A percentile compares a stretch with the other conserved stretches of the same genome.
Evolutionary conservation across 2,113 vertebrate genomes (phyloP).

Genomic region (Mohoua ochrocephala): DNA sequence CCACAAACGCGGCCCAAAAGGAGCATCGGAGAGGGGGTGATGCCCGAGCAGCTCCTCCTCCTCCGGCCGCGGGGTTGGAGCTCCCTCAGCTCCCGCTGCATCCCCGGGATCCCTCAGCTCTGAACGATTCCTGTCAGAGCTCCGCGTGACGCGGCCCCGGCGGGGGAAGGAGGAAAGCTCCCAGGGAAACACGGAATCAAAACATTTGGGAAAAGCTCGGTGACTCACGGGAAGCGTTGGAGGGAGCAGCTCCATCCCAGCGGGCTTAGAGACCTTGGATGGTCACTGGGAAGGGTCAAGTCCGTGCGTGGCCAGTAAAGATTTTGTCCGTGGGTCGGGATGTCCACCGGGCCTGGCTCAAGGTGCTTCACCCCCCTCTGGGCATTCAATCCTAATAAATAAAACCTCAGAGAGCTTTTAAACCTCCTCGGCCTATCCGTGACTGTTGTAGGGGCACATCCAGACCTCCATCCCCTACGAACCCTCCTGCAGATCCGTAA

Average conservation of each 20-base stretch:
- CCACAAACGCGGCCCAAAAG: background rate
- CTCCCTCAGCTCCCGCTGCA: background rate
- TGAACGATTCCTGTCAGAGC: rapidly evolving
- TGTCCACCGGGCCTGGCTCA: background rate
- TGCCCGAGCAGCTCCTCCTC: background rate
- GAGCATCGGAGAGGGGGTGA: background rate
- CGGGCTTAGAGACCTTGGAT: rapidly evolving
- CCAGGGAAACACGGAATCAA: background rate
- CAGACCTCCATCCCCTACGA: background rate
- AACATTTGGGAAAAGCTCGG: background rate
- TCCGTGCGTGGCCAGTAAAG: rapidly evolving
- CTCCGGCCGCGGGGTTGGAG: background rate
- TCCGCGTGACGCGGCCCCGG: background rate
- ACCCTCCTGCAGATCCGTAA: background rate
- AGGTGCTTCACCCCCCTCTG: background rate
- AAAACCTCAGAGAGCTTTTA: background rate
- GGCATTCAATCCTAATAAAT: background rate
- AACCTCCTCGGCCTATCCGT: background rate
- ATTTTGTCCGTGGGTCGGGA: background rate
- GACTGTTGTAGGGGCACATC: background rate
- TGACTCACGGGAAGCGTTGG: background rate
- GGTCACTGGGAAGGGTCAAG: rapidly evolving
- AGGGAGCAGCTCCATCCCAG: background rate
- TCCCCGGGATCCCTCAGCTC: rapidly evolving
- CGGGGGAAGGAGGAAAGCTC: background rate